Evolutionary conservation across 2,797 vertebrate species (phyloP).

Genomic region (Iguana delicatissima): DNA sequence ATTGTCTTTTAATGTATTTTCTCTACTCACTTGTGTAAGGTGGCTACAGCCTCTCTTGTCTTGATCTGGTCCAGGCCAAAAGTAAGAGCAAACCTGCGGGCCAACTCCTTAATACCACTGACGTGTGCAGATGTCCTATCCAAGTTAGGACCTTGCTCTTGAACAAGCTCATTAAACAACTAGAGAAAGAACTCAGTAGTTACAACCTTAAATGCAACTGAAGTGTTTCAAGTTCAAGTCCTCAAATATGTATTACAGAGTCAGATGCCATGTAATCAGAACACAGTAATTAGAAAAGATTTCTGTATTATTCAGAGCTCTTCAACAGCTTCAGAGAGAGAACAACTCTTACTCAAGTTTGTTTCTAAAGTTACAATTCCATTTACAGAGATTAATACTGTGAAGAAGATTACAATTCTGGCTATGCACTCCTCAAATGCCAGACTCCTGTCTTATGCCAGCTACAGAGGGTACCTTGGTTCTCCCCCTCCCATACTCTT

Average conservation of each 20-base stretch:
- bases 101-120: slow-evolving; percentile 97
- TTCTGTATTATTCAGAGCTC: not conserved
- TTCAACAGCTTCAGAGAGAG: not conserved
- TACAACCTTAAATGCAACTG: slow-evolving; percentile 38
- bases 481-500: not conserved
- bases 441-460: not conserved
- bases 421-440: not conserved
- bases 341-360: not conserved
- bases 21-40: slow-evolving; percentile 95
- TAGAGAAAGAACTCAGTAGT: slow-evolving; percentile 70
- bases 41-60: slow-evolving; percentile 97
- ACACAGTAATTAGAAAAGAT: not conserved
- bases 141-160: slow-evolving; percentile 97
- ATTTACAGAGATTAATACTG: not conserved
- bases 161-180: slow-evolving; percentile 98
- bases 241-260: not conserved
- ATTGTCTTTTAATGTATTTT: slow-evolving; percentile 52
- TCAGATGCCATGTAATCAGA: not conserved
- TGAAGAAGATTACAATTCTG: not conserved
- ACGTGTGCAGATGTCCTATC: slow-evolving; percentile 97
- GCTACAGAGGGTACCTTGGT: no score
- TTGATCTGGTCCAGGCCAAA: slow-evolving; percentile 99
- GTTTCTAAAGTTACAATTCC: not conserved
- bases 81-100: slow-evolving; percentile 96
- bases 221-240: slow-evolving; percentile 1